A percentile compares a stretch with the other conserved stretches of the same genome.
These are phyloP conservation scores for Panopea generosa DNA, from an alignment of 2,888 invertebrate genomes.

Conservation along the genomic window DNA sequence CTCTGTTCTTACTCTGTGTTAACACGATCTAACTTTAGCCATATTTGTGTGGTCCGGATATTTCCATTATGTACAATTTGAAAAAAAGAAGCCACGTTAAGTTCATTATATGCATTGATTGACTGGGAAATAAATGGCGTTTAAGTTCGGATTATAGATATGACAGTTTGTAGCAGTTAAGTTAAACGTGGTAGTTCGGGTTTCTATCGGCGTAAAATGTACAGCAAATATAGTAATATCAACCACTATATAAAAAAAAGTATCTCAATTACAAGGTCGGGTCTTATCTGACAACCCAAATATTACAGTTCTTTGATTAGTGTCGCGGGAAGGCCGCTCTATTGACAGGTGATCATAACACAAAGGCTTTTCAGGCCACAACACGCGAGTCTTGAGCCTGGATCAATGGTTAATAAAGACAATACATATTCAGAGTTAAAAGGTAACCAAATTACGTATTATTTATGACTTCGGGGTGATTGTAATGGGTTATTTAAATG, in stretches of 20 bases:
- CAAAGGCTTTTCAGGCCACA: conserved; percentile 37
- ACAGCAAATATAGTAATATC: no score
- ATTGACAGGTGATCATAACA: conserved; percentile 57
- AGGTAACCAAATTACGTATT: conserved; percentile 55
- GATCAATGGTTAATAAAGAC: conserved; percentile 49
- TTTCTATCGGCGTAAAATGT: not conserved
- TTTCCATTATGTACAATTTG: not conserved
- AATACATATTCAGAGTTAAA: conserved; percentile 59
- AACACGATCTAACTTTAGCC: no score
- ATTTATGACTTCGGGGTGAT: conserved; percentile 40
- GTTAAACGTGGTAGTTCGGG: not conserved
- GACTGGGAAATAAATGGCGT: no score
- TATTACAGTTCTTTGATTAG: conserved; percentile 57
- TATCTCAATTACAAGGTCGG: conserved; percentile 29
- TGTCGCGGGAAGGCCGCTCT: conserved; percentile 47
- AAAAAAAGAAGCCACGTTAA: not conserved
- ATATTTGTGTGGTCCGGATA: not conserved
- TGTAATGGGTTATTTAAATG: conserved; percentile 23
- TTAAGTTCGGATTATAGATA: no score
- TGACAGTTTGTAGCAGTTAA: not conserved
- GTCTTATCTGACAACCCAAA: conserved; percentile 50
- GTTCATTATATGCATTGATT: not conserved
- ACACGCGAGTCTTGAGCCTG: conserved; percentile 48
- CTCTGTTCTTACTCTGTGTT: no score
- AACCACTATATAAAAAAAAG: not conserved